Percentiles rank a stretch among this genome's conserved stretches.
phyloP scores from a whole-genome alignment of 2,113 vertebrate genomes.

The Engraulis encrasicolus region DNA sequence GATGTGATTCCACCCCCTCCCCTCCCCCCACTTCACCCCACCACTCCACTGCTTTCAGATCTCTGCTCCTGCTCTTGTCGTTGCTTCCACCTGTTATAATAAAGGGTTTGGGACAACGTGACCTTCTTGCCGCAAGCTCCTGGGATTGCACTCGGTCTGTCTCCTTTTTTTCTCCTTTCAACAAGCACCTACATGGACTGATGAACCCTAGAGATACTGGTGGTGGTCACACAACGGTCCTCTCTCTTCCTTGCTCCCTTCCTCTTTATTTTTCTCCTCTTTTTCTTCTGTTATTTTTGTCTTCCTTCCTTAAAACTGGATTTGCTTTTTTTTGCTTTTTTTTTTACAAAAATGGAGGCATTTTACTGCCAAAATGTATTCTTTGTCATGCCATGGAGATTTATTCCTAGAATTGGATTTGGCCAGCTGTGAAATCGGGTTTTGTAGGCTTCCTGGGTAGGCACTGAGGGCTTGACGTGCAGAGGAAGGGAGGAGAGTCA shows the following conservation, averaged over 20 bases:
- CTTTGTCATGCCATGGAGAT: constrained; percentile 67
- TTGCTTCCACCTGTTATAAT: not conserved
- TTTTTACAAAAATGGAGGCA: constrained; percentile 57
- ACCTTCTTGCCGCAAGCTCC: not conserved
- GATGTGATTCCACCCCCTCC: not conserved
- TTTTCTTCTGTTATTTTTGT: not conserved
- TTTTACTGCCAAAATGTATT: constrained; percentile 63
- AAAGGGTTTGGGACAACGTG: not conserved
- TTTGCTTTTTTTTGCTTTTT: too few relatives aligned
- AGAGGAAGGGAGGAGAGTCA: constrained; percentile 39
- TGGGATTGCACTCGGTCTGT: not conserved
- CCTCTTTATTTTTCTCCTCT: not conserved
- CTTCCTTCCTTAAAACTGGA: not conserved
- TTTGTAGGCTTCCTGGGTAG: constrained; percentile 68
- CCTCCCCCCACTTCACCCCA: too few relatives aligned
- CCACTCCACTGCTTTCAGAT: too few relatives aligned
- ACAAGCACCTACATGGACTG: not conserved
- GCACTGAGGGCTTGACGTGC: constrained; percentile 41
- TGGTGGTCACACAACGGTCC: not conserved
- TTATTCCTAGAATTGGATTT: constrained; percentile 72
- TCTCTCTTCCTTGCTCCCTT: not conserved
- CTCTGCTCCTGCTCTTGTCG: not conserved
- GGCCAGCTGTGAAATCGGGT: constrained; percentile 75
- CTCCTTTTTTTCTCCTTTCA: not conserved
- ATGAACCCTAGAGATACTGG: not conserved